Base-by-base conservation (phyloP, 2,888 invertebrate species). In the Synanthedon vespiformis region DNA sequence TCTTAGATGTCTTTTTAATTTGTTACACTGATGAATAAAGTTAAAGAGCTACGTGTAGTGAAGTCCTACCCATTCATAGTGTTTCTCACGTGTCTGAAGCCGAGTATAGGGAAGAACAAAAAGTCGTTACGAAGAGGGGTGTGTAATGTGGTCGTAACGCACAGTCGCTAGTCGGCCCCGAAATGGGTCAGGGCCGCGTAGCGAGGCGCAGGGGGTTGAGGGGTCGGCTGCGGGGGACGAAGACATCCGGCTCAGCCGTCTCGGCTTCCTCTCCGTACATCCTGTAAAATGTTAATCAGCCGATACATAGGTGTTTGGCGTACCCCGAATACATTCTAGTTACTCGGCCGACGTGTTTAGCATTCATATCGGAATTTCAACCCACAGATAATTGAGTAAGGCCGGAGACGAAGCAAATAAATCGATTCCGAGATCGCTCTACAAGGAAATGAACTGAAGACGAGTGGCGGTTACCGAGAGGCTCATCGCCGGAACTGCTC, bases 141-240 rank as follows among this genome's bases (percentile, higher is more conserved):
- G 22, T 22, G 22, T 22, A 22, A 34, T 48, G 48, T 48, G 18
- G 8, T 5, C 4, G 22, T 14, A 14, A 48, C 48, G 22, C 16
- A 48, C 48, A 18, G 8, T n/a, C n/a, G n/a, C n/a, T n/a, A n/a
- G n/a, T n/a, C 22, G 48, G 44, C 48, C 5, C 22, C 6, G 8
- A 66, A 57, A 53, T 68, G 54, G 67, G 70, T 68, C 70, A 69
- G 61, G 69, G 70, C 56, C 67, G 63, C 63, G 66, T 55, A 63
- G 54, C 56, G 40, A 50, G 53, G 51, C 53, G 53, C 50, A 27
- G 50, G 14, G 40, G 44, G 34, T 52, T 41, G 53, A 48, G 14
- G 40, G 44, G 34, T 52, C 47, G 53, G 55, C 55, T 52, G 51
- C 53, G 53, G 58, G 57, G 57, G 54, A 54, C 44, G 14, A n/a